These are phyloP conservation scores for Aphis craccivora DNA, from an alignment of 1,140 invertebrate species.

Conservation along the genomic window DNA sequence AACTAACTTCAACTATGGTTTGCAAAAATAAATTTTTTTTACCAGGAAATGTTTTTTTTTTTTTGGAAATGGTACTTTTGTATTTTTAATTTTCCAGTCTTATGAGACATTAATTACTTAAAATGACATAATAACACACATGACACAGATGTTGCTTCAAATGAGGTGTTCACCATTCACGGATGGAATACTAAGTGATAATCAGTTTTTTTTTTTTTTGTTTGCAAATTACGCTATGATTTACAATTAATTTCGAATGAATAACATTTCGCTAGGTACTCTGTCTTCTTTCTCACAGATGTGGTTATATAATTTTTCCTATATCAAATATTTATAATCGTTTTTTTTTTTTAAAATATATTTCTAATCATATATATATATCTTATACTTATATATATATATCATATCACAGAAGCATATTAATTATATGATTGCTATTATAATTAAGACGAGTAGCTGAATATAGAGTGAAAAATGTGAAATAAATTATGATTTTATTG, in stretches of 20 bases:
- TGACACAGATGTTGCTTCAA: background rate
- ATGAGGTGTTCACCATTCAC: background rate
- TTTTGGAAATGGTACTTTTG: background rate
- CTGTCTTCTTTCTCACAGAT: background rate
- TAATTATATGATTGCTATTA: background rate
- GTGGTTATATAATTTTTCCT: background rate
- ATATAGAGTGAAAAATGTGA: background rate
- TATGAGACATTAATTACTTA: background rate
- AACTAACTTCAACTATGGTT: background rate
- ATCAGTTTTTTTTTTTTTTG: background rate
- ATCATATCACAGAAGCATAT: too few relatives aligned
- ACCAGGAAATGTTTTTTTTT: background rate
- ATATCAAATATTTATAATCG: background rate
- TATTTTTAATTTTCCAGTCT: background rate
- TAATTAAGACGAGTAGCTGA: background rate
- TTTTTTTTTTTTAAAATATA: background rate
- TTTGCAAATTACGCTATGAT: background rate
- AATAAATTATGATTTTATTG: background rate
- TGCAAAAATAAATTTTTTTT: background rate
- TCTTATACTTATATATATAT: too few relatives aligned
- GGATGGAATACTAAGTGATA: background rate
- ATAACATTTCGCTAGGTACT: background rate
- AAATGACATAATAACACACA: background rate
- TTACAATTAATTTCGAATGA: background rate
- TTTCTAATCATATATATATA: too few relatives aligned